Conservation (phyloP, 2,797 vertebrate species). For the Melanotaenia nigrans region DNA sequence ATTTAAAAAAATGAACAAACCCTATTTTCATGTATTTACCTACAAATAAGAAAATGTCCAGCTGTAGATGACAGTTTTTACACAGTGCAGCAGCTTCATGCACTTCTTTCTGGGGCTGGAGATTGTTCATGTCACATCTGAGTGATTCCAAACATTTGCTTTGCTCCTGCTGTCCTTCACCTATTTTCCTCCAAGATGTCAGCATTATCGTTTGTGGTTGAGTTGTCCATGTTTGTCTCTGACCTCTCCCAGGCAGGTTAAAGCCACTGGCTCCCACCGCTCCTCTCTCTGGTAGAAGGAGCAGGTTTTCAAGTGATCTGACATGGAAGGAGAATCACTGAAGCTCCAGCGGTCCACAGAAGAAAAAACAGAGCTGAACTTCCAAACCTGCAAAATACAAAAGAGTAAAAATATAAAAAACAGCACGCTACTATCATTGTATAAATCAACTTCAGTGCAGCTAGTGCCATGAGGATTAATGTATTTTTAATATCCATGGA, state of each 20-base stretch:
- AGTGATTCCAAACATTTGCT: slow-evolving; percentile 24
- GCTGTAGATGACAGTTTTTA: neutral
- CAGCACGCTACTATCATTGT: slow-evolving; percentile 26
- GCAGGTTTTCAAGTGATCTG: slow-evolving; percentile 91
- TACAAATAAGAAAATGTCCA: neutral
- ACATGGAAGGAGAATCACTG: slow-evolving; percentile 83
- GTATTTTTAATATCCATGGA: slow-evolving; percentile 33
- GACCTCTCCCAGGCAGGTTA: slow-evolving; percentile 84
- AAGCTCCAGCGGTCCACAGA: slow-evolving; percentile 89
- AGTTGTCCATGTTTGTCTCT: slow-evolving; percentile 56
- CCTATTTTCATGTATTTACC: neutral
- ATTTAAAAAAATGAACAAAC: neutral
- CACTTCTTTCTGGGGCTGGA: neutral
- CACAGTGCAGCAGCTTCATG: neutral
- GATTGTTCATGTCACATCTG: slow-evolving; percentile 17
- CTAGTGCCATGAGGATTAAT: slow-evolving; percentile 12
- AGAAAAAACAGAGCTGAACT: slow-evolving; percentile 94
- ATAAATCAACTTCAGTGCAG: slow-evolving; percentile 16
- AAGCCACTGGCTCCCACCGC: slow-evolving; percentile 84
- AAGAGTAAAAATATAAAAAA: slow-evolving; percentile 17
- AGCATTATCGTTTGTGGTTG: slow-evolving; percentile 62
- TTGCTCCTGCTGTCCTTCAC: neutral
- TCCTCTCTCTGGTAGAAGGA: slow-evolving; percentile 87
- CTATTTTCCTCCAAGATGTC: slow-evolving; percentile 31
- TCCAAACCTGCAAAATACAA: slow-evolving; percentile 87